Conservation (phyloP, 2,797 vertebrate species). For the Cichlasoma orientale region DNA sequence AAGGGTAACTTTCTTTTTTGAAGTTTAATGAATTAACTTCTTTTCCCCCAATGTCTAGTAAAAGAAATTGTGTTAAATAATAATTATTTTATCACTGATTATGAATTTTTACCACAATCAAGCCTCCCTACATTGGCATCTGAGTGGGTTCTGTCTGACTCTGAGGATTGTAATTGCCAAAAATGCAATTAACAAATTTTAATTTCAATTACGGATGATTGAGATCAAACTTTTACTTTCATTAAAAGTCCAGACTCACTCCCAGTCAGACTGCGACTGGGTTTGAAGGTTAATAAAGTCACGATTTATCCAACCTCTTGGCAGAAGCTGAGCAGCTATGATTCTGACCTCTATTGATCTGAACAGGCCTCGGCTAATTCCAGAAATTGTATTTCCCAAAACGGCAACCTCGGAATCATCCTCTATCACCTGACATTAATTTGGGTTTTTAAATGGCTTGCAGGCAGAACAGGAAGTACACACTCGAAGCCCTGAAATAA, state of each 20-base stretch:
- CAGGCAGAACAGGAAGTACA: background rate
- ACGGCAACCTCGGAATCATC: background rate
- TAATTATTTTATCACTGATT: background rate
- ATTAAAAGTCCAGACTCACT: background rate
- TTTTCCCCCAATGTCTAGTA: background rate
- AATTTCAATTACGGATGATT: background rate
- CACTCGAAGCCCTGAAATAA: background rate
- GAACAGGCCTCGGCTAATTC: background rate
- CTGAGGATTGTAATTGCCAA: background rate
- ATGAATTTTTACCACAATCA: background rate
- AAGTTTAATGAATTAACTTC: background rate
- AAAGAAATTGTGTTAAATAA: rapidly evolving
- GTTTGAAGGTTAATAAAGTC: background rate
- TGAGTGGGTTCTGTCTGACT: too few relatives aligned
- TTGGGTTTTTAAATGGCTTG: background rate
- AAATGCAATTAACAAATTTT: background rate
- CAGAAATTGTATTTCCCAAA: background rate
- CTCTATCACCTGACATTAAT: background rate
- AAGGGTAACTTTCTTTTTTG: background rate
- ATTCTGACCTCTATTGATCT: background rate
- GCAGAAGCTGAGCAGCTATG: background rate
- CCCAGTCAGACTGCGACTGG: background rate
- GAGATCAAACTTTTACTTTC: background rate
- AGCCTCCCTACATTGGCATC: background rate
- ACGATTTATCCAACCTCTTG: background rate